phyloP scores from a whole-genome alignment of 2,113 vertebrate species.

The Calidris pygmaea region DNA sequence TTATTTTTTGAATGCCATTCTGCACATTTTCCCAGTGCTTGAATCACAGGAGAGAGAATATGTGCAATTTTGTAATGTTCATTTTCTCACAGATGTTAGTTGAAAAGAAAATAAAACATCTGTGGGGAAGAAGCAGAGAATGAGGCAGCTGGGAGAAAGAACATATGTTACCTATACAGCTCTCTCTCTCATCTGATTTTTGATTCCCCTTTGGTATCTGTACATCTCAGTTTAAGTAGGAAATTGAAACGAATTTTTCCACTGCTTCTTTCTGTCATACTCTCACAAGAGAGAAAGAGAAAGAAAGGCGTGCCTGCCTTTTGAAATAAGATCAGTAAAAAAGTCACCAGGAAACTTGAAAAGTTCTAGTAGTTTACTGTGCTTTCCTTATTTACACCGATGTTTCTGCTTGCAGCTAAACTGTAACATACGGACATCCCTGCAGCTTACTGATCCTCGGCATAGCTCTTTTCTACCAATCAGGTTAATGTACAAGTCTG shows the following conservation, averaged over 20 bases:
- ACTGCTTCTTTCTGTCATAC: neutral
- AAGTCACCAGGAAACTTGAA: neutral
- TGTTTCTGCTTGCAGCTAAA: neutral
- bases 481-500: neutral
- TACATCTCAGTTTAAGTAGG: neutral
- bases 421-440: neutral
- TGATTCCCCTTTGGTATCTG: neutral
- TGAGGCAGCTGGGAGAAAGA: neutral
- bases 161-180: neutral
- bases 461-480: neutral
- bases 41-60: neutral
- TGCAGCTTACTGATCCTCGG: neutral
- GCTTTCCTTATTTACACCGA: neutral
- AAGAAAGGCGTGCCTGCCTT: neutral
- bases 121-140: neutral
- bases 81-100: neutral
- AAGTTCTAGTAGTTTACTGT: neutral
- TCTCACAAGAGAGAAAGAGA: neutral
- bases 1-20: neutral
- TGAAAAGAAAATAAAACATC: slow-evolving; percentile 24
- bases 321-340: neutral
- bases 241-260: slow-evolving; percentile 10
- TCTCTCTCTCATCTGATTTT: neutral
- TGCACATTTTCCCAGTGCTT: neutral
- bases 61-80: neutral